Base-by-base conservation (phyloP, 2,888 invertebrate genomes). In the Heliconius erato region DNA sequence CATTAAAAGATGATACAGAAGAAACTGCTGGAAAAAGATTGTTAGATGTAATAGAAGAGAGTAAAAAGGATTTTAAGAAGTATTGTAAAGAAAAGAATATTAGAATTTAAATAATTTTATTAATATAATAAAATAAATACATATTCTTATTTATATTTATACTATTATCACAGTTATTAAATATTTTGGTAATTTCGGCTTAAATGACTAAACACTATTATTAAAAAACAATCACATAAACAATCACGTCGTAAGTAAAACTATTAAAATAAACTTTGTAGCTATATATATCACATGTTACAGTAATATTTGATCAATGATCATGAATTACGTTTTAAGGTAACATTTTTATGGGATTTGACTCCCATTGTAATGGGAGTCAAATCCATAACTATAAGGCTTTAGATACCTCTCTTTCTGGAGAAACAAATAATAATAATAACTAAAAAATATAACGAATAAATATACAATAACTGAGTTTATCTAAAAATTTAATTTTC, bases 11-110 rank as follows among this genome's bases (percentile, higher is more conserved):
- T 87, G 97, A 97, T 86, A 89, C 90, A 35, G 95, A 96, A 85
- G 96, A 96, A 86, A 92, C 94, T 1, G 95, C 97, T 7, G 97
- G 97, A 9, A 94, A 95, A 83, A 97, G 96, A 89, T 87, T 97
- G 16, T 90, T 92, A 79, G 92, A 91, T 77, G 93, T 97, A 0
- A 91, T 97, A 40, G 91, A 92, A 69, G 90, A 92, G 68, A 96
- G 96, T 80, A 94, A 94, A 84, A 93, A 32, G n/a, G 85, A 85
- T 49, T 84, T 85, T 44, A 71, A 78, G 14, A 83, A 82, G 28
- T 81, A 79, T 72, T 85, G 84, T 54, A 83, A 84, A 76, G 82
- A 82, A 84, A 84, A 83, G 16, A 83, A 79, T 65, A 28, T 84
- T n/a, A 81, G 35, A 40, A 49, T 83, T 78, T 79, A 86, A 88